A percentile compares a stretch with the other conserved stretches of the same genome.
phyloP scores from a whole-genome alignment of 2,888 invertebrate species.

The Orthosia gothica region DNA sequence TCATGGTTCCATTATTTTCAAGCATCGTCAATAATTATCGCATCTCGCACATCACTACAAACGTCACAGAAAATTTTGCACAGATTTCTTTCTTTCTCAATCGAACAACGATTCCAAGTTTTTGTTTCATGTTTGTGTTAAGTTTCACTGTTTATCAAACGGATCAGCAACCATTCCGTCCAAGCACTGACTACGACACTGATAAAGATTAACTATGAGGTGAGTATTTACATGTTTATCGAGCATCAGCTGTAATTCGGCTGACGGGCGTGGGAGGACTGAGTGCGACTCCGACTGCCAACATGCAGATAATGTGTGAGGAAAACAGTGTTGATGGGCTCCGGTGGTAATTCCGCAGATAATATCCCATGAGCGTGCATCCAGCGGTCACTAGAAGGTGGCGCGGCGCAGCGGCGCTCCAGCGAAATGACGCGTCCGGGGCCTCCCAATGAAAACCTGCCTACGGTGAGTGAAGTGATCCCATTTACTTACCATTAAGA shows the following conservation, averaged over 20 bases:
- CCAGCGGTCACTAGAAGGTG: conserved; percentile 60
- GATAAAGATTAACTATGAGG: conserved; percentile 72
- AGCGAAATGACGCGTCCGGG: conserved; percentile 90
- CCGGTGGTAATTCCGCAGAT: conserved; percentile 79
- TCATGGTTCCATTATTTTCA: conserved; percentile 24
- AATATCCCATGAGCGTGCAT: conserved; percentile 79
- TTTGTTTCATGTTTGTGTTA: conserved; percentile 57
- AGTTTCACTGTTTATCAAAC: conserved; percentile 46
- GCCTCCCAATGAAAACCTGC: conserved; percentile 94
- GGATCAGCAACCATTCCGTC: conserved; percentile 54
- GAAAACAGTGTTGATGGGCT: conserved; percentile 63
- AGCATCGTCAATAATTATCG: conserved; percentile 44
- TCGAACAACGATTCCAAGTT: conserved; percentile 26
- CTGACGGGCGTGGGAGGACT: conserved; percentile 72
- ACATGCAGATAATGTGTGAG: conserved; percentile 66
- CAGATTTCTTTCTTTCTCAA: conserved; percentile 42
- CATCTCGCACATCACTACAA: conserved; percentile 57
- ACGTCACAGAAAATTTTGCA: conserved; percentile 49
- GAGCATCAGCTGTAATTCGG: conserved; percentile 68
- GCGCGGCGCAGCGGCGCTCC: conserved; percentile 62
- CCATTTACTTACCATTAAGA: not conserved
- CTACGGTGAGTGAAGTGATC: conserved; percentile 86
- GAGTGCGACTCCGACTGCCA: conserved; percentile 72
- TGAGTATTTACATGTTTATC: conserved; percentile 65
- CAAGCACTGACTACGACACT: conserved; percentile 50